Percentiles rank a stretch among this genome's conserved stretches.
Conservation (phyloP, 2,888 invertebrate species). For the Chalcis sispes region DNA sequence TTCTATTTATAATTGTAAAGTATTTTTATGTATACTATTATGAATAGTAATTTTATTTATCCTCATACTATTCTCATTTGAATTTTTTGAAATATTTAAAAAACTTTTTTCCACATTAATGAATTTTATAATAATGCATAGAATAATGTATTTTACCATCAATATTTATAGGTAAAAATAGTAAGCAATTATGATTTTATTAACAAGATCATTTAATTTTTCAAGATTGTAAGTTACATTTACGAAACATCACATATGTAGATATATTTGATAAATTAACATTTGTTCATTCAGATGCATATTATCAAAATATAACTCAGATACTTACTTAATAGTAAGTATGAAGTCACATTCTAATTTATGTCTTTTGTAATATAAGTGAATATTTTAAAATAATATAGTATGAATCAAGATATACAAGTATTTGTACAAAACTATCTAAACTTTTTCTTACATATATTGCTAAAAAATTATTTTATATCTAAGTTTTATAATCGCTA, state of each 20-base stretch:
- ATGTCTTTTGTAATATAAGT: not conserved
- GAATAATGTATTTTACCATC: not conserved
- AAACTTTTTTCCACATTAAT: too few relatives aligned
- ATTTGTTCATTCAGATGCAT: slow-evolving; percentile 32
- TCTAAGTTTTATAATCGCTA: not conserved
- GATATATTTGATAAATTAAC: slow-evolving; percentile 38
- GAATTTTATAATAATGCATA: not conserved
- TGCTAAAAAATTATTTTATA: slow-evolving; percentile 13
- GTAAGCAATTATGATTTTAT: slow-evolving; percentile 5
- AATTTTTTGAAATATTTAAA: too few relatives aligned
- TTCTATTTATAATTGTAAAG: too few relatives aligned
- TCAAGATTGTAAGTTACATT: slow-evolving; percentile 36
- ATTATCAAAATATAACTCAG: slow-evolving; percentile 34
- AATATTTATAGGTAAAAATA: slow-evolving; percentile 9
- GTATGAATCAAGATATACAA: slow-evolving; percentile 16
- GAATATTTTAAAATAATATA: not conserved
- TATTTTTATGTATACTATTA: too few relatives aligned
- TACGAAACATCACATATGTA: slow-evolving; percentile 42
- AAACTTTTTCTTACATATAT: slow-evolving; percentile 9
- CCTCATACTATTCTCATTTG: too few relatives aligned
- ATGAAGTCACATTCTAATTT: slow-evolving; percentile 17
- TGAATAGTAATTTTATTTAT: too few relatives aligned
- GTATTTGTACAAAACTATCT: slow-evolving; percentile 46
- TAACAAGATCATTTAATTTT: slow-evolving; percentile 43
- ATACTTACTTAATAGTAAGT: not conserved